These are phyloP conservation scores for Elysia chlorotica DNA, from an alignment of 1,140 invertebrate species.

Conservation along the genomic window DNA sequence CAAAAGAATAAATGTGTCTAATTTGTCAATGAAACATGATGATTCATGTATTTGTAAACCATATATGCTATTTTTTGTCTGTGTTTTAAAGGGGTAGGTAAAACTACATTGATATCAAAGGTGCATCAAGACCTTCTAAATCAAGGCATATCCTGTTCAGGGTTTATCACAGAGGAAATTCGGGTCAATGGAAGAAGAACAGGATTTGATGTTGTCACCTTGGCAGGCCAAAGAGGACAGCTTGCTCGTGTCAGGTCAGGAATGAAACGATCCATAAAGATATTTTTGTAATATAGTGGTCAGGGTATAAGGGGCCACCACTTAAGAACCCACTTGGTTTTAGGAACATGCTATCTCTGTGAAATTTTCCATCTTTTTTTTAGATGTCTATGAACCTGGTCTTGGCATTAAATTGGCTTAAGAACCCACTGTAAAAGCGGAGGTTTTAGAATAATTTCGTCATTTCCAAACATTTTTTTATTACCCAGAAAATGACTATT, in stretches of 20 bases:
- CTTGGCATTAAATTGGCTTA: not conserved
- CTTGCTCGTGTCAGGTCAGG: constrained; percentile 66
- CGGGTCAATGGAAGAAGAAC: constrained; percentile 62
- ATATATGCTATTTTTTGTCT: too few relatives aligned
- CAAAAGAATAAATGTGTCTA: too few relatives aligned
- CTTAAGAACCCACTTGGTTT: not conserved
- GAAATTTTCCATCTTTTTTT: not conserved
- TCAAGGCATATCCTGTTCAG: constrained; percentile 53
- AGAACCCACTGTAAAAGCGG: not conserved
- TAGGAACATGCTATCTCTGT: not conserved
- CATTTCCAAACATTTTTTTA: too few relatives aligned
- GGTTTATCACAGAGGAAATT: constrained; percentile 73
- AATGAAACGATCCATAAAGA: not conserved
- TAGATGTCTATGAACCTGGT: not conserved
- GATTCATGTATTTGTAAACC: too few relatives aligned
- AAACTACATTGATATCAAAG: constrained; percentile 70
- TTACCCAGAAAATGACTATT: too few relatives aligned
- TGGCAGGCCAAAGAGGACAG: constrained; percentile 59
- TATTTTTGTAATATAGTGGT: not conserved
- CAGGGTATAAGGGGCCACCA: not conserved
- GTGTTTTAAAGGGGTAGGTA: constrained; percentile 67
- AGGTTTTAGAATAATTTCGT: too few relatives aligned
- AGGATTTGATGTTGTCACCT: constrained; percentile 70
- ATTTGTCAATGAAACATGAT: too few relatives aligned
- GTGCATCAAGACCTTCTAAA: constrained; percentile 54